phyloP scores from a whole-genome alignment of 2,113 vertebrate species.

The Helogale parvula region DNA sequence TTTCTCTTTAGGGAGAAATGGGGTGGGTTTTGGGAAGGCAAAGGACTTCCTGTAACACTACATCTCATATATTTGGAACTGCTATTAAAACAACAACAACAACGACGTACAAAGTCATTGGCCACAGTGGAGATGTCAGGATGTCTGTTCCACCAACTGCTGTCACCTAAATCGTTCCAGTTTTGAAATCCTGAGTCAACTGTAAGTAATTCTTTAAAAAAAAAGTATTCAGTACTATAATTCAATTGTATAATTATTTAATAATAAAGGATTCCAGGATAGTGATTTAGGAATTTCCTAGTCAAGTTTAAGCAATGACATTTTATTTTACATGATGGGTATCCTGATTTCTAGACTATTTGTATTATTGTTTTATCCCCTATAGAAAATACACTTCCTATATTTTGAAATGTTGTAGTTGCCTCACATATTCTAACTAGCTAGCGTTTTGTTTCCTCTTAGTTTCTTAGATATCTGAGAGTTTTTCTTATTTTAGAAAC shows the following conservation, averaged over 20 bases:
- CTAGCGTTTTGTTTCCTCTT: background rate
- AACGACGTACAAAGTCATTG: background rate
- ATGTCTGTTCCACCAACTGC: background rate
- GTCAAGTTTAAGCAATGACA: background rate
- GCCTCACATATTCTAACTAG: background rate
- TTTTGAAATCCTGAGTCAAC: background rate
- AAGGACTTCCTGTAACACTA: background rate
- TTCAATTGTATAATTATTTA: background rate
- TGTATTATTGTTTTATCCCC: background rate
- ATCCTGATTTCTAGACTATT: background rate
- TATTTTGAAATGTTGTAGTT: background rate
- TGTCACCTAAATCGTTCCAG: background rate
- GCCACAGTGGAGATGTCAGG: background rate
- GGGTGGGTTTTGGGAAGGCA: background rate
- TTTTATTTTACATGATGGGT: background rate
- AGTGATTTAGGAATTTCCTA: background rate
- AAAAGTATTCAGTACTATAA: background rate
- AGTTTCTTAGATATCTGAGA: background rate
- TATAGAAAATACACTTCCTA: background rate
- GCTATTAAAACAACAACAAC: background rate
- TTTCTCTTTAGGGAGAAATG: background rate
- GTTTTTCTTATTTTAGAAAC: background rate
- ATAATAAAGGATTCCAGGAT: background rate
- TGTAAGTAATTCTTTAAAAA: background rate
- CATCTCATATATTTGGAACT: background rate